Evolutionary conservation across 2,888 invertebrate species (phyloP).

Genomic region (Coecobrya sp.): DNA sequence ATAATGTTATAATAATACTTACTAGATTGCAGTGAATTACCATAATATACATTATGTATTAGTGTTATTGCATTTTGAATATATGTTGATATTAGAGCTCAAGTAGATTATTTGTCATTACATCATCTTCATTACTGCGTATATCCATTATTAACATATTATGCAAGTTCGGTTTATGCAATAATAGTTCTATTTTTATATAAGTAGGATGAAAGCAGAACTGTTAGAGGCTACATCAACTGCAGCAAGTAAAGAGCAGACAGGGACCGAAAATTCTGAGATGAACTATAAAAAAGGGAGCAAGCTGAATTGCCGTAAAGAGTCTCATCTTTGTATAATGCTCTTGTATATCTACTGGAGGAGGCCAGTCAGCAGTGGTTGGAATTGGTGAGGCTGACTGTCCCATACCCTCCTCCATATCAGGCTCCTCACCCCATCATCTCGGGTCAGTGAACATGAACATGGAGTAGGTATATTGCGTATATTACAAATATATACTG

Average conservation of each 20-base stretch:
- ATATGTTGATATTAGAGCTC: neutral
- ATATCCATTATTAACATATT: neutral
- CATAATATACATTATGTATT: conserved; percentile 15
- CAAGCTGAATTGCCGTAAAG: conserved; percentile 68
- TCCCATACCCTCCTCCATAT: conserved; percentile 86
- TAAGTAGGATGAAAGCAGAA: neutral
- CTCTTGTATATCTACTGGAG: conserved; percentile 92
- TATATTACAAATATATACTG: neutral
- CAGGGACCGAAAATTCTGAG: neutral
- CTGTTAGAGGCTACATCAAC: neutral
- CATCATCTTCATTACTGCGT: neutral
- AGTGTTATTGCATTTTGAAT: conserved; percentile 9
- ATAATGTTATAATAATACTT: neutral
- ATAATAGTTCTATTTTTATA: conserved; percentile 5
- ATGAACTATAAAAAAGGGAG: conserved; percentile 26
- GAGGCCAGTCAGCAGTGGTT: conserved; percentile 86
- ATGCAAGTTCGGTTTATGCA: neutral
- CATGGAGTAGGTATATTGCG: conserved; percentile 16
- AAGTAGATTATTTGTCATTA: neutral
- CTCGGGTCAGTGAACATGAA: conserved; percentile 79
- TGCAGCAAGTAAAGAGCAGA: conserved; percentile 29
- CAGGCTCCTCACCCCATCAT: conserved; percentile 86
- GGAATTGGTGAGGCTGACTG: conserved; percentile 86
- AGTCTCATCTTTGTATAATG: conserved; percentile 93
- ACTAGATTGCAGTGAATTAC: conserved; percentile 8